Evolutionary conservation across 2,113 vertebrate genomes (phyloP), one percentile per base, ranked within the genome.

Genomic region (Plecturocebus donacophilus): DNA sequence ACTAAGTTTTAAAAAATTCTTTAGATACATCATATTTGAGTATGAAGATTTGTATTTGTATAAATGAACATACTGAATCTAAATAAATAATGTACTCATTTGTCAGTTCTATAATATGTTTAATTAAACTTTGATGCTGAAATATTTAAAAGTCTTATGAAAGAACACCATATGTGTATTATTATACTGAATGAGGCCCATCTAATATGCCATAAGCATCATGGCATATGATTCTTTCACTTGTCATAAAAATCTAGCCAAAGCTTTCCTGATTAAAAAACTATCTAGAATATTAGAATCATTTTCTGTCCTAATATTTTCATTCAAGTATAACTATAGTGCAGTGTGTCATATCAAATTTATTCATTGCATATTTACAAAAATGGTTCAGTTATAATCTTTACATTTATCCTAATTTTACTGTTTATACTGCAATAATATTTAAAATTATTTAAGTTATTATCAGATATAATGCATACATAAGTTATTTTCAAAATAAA

Each of bases 401-500:
- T 81, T 71, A 93, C 1, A 81, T 71, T 82, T 47, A 87, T 86
- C 32, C 20, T 89, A 89, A 93, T 61, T 77, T 86, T 73, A 70
- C 5, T 54, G 2, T 71, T 96, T 79, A 97, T 10, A 95, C 0
- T 45, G 52, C 0, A 35, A 96, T 92, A 82, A 14, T 90, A 90
- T 82, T 97, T 96, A 79, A 94, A 89, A 9, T 71, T 27, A 82
- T 86, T 76, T 52, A 35, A 40, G 68, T 61, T 61, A 61, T 27
- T 61, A 64, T 64, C 61, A 30, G 25, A 49, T 71, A 82, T 61
- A 20, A 68, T n/a, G 49, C 5, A 81, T 8, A 92, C 49, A 95
- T 79, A 93, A 86, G 17, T n/a, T 93, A 97, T 45, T 86, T 96
- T 97, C 25, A 94, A 89, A 95, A 61, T 56, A 40, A 97, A 66